phyloP scores from a whole-genome alignment of 2,113 vertebrate genomes.

The Salvelinus namaycush region DNA sequence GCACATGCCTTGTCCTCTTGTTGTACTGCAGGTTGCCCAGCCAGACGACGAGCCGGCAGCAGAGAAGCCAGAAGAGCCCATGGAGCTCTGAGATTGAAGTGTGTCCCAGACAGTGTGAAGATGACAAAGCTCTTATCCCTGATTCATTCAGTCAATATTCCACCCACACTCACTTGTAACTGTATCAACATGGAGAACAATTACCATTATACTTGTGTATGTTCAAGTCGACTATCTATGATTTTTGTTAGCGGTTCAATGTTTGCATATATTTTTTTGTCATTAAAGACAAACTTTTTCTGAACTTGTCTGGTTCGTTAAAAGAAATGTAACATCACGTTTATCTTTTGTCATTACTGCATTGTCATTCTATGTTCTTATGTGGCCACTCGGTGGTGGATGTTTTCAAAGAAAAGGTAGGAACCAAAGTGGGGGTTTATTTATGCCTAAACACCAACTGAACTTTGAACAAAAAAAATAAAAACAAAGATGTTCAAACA shows the following conservation, averaged over 20 bases:
- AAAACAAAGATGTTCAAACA: too few relatives aligned
- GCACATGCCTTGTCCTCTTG: neutral
- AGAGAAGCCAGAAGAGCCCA: constrained; percentile 84
- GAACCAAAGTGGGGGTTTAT: too few relatives aligned
- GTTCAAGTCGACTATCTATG: neutral
- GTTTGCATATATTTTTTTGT: constrained; percentile 1
- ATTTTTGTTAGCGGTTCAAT: neutral
- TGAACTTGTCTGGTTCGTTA: neutral
- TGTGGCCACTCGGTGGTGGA: too few relatives aligned
- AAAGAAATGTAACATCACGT: neutral
- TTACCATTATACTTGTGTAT: neutral
- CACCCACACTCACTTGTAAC: neutral
- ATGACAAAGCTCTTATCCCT: neutral
- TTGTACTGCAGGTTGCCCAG: constrained; percentile 61
- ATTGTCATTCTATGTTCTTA: too few relatives aligned
- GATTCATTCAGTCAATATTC: neutral
- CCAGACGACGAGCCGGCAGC: constrained; percentile 76
- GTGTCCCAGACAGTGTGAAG: neutral
- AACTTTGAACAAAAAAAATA: too few relatives aligned
- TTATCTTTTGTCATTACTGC: neutral
- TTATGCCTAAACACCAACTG: too few relatives aligned
- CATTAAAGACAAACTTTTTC: constrained; percentile 1
- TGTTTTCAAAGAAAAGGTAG: too few relatives aligned
- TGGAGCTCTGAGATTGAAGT: constrained; percentile 78
- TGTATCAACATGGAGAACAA: neutral